A percentile compares a stretch with the other conserved stretches of the same genome.
These are phyloP conservation scores for Philopotamus ludificatus DNA, from an alignment of 1,140 invertebrate species.

Conservation along the genomic window DNA sequence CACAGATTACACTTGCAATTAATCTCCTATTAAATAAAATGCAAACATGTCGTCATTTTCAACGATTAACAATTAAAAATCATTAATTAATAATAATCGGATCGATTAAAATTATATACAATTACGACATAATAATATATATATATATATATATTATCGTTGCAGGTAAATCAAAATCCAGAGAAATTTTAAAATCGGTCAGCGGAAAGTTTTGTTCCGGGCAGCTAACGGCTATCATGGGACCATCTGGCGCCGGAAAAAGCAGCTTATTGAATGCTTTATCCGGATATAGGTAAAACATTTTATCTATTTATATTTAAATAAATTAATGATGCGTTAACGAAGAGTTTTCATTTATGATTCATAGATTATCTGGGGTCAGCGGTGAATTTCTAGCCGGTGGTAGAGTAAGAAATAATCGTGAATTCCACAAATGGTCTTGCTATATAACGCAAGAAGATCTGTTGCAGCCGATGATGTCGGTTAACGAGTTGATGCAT, in stretches of 20 bases:
- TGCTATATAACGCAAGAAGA: slow-evolving; percentile 93
- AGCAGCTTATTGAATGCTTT: slow-evolving; percentile 72
- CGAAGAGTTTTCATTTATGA: not conserved
- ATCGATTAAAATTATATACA: no score
- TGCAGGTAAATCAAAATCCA: slow-evolving; percentile 34
- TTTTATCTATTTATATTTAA: not conserved
- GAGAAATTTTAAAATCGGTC: slow-evolving; percentile 64
- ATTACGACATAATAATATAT: not conserved
- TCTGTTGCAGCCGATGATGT: slow-evolving; percentile 74
- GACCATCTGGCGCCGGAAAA: slow-evolving; percentile 81
- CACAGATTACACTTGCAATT: no score
- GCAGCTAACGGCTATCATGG: slow-evolving; percentile 81
- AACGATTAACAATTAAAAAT: no score
- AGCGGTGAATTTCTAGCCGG: slow-evolving; percentile 56
- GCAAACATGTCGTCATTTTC: no score
- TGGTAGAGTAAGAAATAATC: slow-evolving; percentile 47
- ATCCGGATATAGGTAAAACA: slow-evolving; percentile 64
- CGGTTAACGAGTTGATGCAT: slow-evolving; percentile 79
- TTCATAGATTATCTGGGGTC: slow-evolving; percentile 55
- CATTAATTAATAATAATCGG: no score
- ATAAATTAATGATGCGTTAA: not conserved
- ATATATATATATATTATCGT: slow-evolving; percentile 15
- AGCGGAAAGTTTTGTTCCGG: slow-evolving; percentile 71
- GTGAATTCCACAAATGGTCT: slow-evolving; percentile 57
- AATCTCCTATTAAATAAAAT: no score